Percentiles rank a stretch among this genome's conserved stretches.
Conservation (phyloP, 2,113 vertebrate species). For the Phylloscopus trochiloides region DNA sequence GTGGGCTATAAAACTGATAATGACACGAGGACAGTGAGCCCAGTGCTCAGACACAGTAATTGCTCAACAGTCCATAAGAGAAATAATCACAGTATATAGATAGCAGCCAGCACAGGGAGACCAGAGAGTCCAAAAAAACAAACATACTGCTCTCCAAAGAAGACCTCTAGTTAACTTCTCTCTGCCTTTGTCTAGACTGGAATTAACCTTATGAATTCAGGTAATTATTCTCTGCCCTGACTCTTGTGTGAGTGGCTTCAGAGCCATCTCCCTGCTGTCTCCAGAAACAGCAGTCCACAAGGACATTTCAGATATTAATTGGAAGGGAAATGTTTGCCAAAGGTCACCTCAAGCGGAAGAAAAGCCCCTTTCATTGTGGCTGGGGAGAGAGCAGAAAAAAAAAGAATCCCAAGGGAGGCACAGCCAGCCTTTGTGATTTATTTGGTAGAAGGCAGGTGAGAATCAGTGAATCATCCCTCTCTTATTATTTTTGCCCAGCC, state of each 20-base stretch:
- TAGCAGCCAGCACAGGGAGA: neutral
- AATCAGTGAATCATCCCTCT: neutral
- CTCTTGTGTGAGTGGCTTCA: neutral
- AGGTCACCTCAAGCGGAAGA: conserved; percentile 32
- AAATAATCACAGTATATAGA: neutral
- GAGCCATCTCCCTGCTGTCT: neutral
- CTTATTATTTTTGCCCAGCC: neutral
- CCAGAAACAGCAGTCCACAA: neutral
- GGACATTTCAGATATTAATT: conserved; percentile 16
- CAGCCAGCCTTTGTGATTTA: neutral
- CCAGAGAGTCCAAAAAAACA: neutral
- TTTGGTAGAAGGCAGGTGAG: neutral
- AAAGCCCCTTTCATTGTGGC: conserved; percentile 11
- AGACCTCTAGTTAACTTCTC: neutral
- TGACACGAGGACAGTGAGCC: neutral
- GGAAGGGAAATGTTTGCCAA: conserved; percentile 39
- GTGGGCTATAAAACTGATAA: neutral
- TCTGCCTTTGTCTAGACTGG: neutral
- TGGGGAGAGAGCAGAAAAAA: neutral
- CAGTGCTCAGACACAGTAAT: neutral
- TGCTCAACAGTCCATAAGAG: neutral
- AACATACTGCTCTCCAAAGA: neutral
- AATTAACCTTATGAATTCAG: conserved; percentile 30
- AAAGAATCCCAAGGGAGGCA: neutral
- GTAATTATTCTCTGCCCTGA: conserved; percentile 26